Evolutionary conservation across 1,140 invertebrate genomes (phyloP).

Genomic region (Physella acuta): DNA sequence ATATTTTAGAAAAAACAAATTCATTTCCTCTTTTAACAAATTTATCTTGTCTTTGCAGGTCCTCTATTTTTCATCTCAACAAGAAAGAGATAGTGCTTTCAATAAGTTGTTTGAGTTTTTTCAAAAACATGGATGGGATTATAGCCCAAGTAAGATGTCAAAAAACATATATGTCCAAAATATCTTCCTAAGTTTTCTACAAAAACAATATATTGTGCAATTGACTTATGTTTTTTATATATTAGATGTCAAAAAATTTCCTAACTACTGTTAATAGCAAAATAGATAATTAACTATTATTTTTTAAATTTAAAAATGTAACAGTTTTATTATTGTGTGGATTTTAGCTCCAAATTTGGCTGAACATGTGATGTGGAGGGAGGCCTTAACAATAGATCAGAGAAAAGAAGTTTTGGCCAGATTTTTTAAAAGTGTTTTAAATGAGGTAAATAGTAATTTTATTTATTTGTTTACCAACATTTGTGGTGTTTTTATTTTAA

Average conservation of each 20-base stretch:
- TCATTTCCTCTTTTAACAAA: no score
- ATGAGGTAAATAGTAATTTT: conserved; percentile 68
- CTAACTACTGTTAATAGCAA: no score
- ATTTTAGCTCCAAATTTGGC: background rate
- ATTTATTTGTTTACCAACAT: background rate
- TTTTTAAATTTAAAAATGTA: no score
- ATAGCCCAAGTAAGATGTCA: background rate
- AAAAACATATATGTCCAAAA: no score
- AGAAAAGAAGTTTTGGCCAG: conserved; percentile 91
- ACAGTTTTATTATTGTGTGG: no score
- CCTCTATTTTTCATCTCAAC: conserved; percentile 84
- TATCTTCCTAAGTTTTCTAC: no score
- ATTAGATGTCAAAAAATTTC: no score
- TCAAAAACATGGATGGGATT: conserved; percentile 2
- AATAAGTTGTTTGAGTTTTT: conserved; percentile 86
- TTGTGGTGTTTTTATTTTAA: background rate
- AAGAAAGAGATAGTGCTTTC: conserved; percentile 81
- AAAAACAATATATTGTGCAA: no score
- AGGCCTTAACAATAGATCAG: conserved; percentile 88
- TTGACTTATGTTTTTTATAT: no score
- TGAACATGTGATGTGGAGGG: conserved; percentile 61
- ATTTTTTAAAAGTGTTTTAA: conserved; percentile 97
- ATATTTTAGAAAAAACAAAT: no score
- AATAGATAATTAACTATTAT: no score
- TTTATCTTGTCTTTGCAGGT: conserved; percentile 58